phyloP scores from a whole-genome alignment of 2,888 invertebrate species.

The Eupithecia pulchellata region DNA sequence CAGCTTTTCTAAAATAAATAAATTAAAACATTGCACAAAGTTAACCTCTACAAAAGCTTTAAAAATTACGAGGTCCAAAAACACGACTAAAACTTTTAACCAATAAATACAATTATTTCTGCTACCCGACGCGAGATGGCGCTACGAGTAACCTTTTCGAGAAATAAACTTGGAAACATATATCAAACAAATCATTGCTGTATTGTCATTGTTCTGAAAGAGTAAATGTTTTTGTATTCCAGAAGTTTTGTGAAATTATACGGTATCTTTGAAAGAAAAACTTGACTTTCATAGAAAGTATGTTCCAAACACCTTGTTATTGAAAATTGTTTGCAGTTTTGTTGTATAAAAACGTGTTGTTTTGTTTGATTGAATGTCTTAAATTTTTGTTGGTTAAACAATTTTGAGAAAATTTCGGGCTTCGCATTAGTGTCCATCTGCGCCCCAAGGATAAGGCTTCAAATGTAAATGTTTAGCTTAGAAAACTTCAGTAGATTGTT shows the following conservation, averaged over 20 bases:
- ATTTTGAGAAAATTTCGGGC: background rate
- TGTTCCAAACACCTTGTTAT: background rate
- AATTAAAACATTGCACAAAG: background rate
- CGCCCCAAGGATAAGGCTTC: background rate
- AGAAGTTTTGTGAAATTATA: background rate
- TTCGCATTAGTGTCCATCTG: background rate
- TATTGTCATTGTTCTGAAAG: background rate
- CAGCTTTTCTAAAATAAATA: background rate
- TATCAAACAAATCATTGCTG: background rate
- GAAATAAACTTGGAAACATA: constrained; percentile 17
- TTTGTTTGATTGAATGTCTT: background rate
- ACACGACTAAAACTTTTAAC: background rate
- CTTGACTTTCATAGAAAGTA: background rate
- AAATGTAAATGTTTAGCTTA: background rate
- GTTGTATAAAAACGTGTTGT: background rate
- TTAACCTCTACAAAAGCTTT: background rate
- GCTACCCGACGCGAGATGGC: constrained; percentile 78
- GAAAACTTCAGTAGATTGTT: background rate
- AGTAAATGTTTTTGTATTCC: background rate
- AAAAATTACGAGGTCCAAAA: background rate
- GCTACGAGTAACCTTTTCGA: constrained; percentile 48
- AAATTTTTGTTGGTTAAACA: background rate
- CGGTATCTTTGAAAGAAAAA: background rate
- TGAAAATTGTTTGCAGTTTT: background rate
- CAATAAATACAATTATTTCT: constrained; percentile 32